phyloP scores from a whole-genome alignment of 1,140 invertebrate genomes.

The Drosophila kikkawai region DNA sequence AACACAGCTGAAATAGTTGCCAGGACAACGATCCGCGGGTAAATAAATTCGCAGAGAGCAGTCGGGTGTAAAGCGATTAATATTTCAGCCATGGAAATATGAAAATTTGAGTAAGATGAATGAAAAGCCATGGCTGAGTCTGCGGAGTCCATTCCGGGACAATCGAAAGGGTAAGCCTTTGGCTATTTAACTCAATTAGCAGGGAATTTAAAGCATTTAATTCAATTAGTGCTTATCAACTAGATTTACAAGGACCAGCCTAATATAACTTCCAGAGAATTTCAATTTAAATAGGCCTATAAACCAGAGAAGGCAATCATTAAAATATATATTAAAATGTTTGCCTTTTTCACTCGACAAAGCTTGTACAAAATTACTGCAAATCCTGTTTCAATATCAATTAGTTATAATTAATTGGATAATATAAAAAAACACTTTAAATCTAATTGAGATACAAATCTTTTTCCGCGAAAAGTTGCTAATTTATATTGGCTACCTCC shows the following conservation, averaged over 20 bases:
- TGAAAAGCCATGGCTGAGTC: background rate
- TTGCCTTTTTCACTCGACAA: background rate
- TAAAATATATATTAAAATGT: background rate
- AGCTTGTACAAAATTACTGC: background rate
- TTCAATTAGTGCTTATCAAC: conserved; percentile 4
- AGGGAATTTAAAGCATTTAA: conserved; percentile 23
- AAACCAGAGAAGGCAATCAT: background rate
- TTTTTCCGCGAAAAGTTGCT: too few species aligned
- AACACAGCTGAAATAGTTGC: conserved; percentile 28
- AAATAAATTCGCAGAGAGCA: conserved; percentile 40
- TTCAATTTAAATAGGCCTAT: background rate
- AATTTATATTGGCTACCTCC: too few species aligned
- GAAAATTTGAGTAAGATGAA: conserved; percentile 18
- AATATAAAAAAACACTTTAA: background rate
- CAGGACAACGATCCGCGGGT: conserved; percentile 34
- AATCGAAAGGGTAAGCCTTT: background rate
- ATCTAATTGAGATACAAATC: too few species aligned
- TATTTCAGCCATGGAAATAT: conserved; percentile 22
- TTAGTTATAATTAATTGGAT: background rate
- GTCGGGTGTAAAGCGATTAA: conserved; percentile 46
- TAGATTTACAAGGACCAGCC: background rate
- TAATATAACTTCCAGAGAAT: background rate
- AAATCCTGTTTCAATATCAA: background rate
- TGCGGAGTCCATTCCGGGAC: background rate
- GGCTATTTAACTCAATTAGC: conserved; percentile 27